These are phyloP conservation scores for Callipepla squamata DNA, from an alignment of 2,113 vertebrate genomes.

Conservation along the genomic window DNA sequence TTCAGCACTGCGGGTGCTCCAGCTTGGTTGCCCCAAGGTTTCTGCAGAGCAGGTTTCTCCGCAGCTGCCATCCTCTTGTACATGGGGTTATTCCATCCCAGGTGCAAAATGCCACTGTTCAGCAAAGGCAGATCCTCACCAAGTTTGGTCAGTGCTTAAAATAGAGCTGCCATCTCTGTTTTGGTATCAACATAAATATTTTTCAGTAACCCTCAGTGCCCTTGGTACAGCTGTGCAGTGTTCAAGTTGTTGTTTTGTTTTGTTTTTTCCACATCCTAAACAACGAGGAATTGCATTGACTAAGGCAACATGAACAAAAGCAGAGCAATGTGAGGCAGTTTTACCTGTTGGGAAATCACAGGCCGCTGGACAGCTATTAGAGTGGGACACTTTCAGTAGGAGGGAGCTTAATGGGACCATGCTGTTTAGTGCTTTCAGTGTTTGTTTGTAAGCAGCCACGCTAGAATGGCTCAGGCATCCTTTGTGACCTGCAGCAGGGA, in stretches of 20 bases:
- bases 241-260: neutral
- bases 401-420: neutral
- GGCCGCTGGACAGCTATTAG: neutral
- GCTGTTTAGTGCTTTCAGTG: neutral
- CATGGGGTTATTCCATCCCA: neutral
- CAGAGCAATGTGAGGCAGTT: neutral
- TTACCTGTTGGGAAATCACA: neutral
- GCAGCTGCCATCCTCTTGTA: neutral
- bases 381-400: neutral
- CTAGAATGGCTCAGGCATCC: neutral
- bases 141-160: neutral
- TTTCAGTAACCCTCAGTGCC: neutral
- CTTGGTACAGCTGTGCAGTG: neutral
- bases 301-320: neutral
- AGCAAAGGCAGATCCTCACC: neutral
- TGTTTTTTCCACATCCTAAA: neutral
- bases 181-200: neutral
- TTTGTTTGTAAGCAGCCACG: neutral
- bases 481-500: neutral
- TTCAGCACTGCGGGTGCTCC: neutral
- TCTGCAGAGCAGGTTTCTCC: neutral
- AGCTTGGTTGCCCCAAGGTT: neutral
- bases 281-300: neutral
- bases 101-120: neutral
- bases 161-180: neutral